A percentile compares a stretch with the other conserved stretches of the same genome.
Evolutionary conservation across 2,113 vertebrate genomes (phyloP).

Genomic region (Podiceps cristatus): DNA sequence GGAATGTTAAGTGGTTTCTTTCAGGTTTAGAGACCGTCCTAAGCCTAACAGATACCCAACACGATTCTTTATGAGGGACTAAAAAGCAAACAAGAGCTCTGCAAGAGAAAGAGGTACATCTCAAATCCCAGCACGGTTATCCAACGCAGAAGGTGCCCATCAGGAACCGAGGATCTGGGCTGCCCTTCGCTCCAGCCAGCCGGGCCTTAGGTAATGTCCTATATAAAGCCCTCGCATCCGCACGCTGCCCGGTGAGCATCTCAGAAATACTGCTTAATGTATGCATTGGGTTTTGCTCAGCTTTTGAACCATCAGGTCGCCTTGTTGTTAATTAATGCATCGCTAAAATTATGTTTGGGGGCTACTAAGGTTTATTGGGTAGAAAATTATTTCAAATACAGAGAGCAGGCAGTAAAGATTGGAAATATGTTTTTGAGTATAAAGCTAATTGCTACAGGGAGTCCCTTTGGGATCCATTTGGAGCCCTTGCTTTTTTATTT

Average conservation of each 20-base stretch:
- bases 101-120: neutral
- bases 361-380: conserved; percentile 67
- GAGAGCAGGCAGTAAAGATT: conserved; percentile 64
- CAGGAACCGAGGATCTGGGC: neutral
- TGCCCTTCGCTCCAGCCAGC: neutral
- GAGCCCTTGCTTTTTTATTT: conserved; percentile 62
- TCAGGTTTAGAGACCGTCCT: neutral
- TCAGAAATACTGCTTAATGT: neutral
- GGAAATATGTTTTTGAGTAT: conserved; percentile 61
- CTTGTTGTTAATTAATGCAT: conserved; percentile 65
- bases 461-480: conserved; percentile 70
- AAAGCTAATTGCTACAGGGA: conserved; percentile 64
- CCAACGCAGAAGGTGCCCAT: neutral
- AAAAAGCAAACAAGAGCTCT: neutral
- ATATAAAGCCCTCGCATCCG: neutral
- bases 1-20: neutral
- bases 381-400: conserved; percentile 71
- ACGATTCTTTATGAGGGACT: neutral
- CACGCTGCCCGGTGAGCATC: rapidly evolving
- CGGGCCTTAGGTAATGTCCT: neutral
- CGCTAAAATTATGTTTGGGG: conserved; percentile 57
- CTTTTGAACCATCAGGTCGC: neutral
- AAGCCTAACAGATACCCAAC: neutral
- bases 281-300: neutral
- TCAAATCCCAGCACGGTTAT: neutral